These are phyloP conservation scores for Ichneumoninae sp. DNA, from an alignment of 2,888 invertebrate genomes.

Conservation along the genomic window DNA sequence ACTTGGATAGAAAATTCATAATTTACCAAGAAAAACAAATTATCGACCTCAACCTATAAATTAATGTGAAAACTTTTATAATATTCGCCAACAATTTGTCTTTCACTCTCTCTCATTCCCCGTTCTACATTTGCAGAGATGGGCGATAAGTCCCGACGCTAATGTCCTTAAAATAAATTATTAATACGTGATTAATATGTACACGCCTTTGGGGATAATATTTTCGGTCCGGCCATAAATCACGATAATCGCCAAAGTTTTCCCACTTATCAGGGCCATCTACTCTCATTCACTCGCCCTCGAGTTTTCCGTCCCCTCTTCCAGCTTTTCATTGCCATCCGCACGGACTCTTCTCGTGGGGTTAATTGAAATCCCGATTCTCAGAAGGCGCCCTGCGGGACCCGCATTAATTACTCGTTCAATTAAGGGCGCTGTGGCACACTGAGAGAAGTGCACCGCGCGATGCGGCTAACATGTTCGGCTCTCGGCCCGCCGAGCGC, in stretches of 20 bases:
- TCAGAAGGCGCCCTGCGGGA: conserved; percentile 38
- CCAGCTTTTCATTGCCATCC: conserved; percentile 27
- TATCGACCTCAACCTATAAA: not conserved
- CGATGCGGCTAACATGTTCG: conserved; percentile 29
- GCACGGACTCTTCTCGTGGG: conserved; percentile 4
- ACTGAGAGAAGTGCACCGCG: conserved; percentile 12
- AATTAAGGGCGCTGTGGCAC: conserved; percentile 51
- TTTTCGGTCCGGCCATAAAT: not conserved
- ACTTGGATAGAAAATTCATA: not conserved
- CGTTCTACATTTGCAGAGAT: not conserved
- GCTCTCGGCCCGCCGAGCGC: conserved; percentile 15
- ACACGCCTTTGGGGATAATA: not conserved
- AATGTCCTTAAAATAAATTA: not conserved
- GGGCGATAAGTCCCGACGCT: not conserved
- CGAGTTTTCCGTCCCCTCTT: not conserved
- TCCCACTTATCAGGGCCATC: not conserved
- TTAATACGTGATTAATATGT: conserved; percentile 20
- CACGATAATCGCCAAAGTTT: conserved; percentile 30
- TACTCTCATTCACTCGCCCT: not conserved
- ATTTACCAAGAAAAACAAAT: not conserved
- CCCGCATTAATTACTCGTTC: conserved; percentile 68
- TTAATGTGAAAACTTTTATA: not conserved
- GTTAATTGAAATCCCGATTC: conserved; percentile 64
- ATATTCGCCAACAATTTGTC: not conserved
- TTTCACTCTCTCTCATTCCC: not conserved